phyloP scores from a whole-genome alignment of 2,113 vertebrate species.

The Camelus dromedarius region DNA sequence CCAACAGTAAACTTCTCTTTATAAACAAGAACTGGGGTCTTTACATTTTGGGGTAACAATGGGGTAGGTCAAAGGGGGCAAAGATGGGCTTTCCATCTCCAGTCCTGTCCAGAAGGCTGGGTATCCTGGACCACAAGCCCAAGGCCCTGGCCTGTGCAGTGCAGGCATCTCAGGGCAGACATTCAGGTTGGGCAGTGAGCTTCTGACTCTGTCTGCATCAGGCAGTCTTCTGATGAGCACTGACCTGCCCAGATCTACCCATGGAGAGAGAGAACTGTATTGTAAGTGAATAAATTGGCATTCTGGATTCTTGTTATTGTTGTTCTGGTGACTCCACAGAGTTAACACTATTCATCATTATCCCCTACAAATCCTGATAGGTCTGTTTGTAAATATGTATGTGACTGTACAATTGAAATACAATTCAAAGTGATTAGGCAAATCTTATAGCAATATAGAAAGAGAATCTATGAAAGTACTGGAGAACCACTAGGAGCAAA shows the following conservation, averaged over 20 bases:
- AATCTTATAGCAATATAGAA: background rate
- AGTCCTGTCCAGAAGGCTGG: background rate
- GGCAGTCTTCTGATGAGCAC: background rate
- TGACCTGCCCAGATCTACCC: background rate
- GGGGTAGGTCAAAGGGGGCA: background rate
- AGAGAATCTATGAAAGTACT: background rate
- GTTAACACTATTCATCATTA: background rate
- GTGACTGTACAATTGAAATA: background rate
- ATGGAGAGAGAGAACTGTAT: background rate
- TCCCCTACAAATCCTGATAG: background rate
- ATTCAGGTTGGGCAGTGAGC: background rate
- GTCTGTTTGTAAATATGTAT: background rate
- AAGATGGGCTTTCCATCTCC: background rate
- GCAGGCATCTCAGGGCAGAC: background rate
- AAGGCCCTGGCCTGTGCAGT: background rate
- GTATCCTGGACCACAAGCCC: background rate
- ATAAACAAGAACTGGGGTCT: too few species aligned
- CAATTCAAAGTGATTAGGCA: background rate
- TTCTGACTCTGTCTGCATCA: background rate
- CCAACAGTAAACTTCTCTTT: too few species aligned
- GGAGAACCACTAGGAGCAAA: background rate
- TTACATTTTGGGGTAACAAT: too few species aligned
- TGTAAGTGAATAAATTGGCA: background rate
- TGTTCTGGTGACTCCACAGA: background rate
- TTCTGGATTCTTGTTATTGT: background rate